Conservation (phyloP, 2,797 vertebrate species). For the Galagoides demidoff region DNA sequence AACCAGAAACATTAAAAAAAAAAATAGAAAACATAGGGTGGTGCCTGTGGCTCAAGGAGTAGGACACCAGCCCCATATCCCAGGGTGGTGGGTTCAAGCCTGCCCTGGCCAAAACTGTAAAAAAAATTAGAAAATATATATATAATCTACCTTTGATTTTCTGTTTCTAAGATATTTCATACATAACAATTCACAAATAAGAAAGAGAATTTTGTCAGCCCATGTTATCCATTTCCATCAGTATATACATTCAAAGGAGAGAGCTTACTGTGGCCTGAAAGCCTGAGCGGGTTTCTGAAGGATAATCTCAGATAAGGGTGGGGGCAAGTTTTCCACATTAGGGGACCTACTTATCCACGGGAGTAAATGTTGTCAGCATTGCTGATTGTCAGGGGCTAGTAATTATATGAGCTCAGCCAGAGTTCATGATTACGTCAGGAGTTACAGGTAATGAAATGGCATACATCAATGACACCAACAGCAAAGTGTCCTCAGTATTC, state of each 20-base stretch:
- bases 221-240: neutral
- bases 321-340: neutral
- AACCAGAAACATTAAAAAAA: too few species aligned
- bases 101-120: too few species aligned
- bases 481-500: neutral
- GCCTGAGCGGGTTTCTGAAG: neutral
- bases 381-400: neutral
- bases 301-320: neutral
- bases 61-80: too few species aligned
- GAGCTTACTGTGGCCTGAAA: neutral
- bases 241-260: neutral
- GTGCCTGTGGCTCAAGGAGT: too few species aligned
- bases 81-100: too few species aligned
- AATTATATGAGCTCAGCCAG: neutral
- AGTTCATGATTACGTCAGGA: neutral
- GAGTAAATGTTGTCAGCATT: neutral
- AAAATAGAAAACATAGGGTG: too few species aligned
- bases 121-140: too few species aligned
- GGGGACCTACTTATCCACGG: neutral
- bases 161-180: constrained; percentile 18
- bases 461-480: neutral
- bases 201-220: neutral
- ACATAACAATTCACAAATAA: constrained; percentile 4
- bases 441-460: neutral
- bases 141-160: neutral